phyloP scores from a whole-genome alignment of 2,113 vertebrate species.

The Balaenoptera acutorostrata region DNA sequence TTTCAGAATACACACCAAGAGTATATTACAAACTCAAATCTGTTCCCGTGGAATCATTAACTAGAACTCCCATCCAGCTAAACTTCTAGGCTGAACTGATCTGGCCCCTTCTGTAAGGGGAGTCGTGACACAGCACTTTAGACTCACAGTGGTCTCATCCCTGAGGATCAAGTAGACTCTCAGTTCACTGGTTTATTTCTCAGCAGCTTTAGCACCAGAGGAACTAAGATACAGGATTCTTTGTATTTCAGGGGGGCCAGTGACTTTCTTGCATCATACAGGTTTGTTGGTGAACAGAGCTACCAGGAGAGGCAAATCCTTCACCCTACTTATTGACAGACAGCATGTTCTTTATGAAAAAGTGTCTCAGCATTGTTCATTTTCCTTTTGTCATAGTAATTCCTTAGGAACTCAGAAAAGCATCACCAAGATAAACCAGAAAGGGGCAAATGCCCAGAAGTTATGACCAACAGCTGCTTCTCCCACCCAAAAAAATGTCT shows the following conservation, averaged over 20 bases:
- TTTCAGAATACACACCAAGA: not conserved
- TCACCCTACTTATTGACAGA: not conserved
- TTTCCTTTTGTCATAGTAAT: no score
- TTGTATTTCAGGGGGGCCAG: not conserved
- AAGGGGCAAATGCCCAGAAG: not conserved
- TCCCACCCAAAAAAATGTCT: not conserved
- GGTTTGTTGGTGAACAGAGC: not conserved
- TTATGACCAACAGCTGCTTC: not conserved
- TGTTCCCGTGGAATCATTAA: not conserved
- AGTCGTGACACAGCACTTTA: not conserved
- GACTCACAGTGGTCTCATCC: not conserved
- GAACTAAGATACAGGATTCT: not conserved
- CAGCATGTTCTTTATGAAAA: not conserved
- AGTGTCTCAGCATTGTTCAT: no score
- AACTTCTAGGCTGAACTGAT: not conserved
- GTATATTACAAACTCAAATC: not conserved
- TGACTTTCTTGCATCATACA: not conserved
- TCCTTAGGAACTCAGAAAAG: not conserved
- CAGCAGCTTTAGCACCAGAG: not conserved
- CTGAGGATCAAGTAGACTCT: not conserved
- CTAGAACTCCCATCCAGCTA: not conserved
- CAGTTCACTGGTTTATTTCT: not conserved
- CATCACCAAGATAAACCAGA: not conserved
- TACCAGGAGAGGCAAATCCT: not conserved
- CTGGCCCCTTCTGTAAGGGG: not conserved